A percentile compares a stretch with the other conserved stretches of the same genome.
Conservation (phyloP, 1,140 invertebrate genomes). For the Listronotus oregonensis region DNA sequence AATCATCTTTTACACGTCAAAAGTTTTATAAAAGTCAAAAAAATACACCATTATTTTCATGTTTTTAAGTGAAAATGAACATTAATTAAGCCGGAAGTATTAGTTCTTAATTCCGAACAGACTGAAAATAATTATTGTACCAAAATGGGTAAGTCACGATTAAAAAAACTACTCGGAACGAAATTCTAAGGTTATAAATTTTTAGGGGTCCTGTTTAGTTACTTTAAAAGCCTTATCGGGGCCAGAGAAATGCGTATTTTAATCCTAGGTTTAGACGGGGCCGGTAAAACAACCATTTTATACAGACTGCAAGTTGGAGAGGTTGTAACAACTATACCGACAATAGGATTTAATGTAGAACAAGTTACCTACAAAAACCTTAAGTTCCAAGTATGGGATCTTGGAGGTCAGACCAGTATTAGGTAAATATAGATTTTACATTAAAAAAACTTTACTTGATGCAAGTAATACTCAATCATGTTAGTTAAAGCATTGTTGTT, state of each 20-base stretch:
- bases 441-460: too few species aligned
- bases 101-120: slow-evolving; percentile 4
- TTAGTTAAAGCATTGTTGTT: slow-evolving; percentile 7
- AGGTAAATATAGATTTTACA: slow-evolving; percentile 52
- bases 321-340: slow-evolving; percentile 99
- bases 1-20: slow-evolving; percentile 22
- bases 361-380: slow-evolving; percentile 96
- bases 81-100: slow-evolving; percentile 13
- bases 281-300: slow-evolving; percentile 98
- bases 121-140: neutral
- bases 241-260: slow-evolving; percentile 96
- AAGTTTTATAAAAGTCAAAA: neutral
- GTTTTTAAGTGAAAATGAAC: slow-evolving; percentile 12
- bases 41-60: neutral
- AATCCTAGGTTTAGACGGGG: slow-evolving; percentile 96
- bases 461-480: too few species aligned
- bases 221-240: slow-evolving; percentile 91
- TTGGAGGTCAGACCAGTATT: slow-evolving; percentile 96
- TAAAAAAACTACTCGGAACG: neutral
- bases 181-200: slow-evolving; percentile 30
- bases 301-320: slow-evolving; percentile 99
- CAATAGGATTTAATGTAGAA: slow-evolving; percentile 97
- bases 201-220: slow-evolving; percentile 92
- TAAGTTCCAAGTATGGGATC: slow-evolving; percentile 98
- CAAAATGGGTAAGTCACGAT: slow-evolving; percentile 13